Base-by-base conservation (phyloP, 2,113 vertebrate genomes). In the Polyodon spathula region DNA sequence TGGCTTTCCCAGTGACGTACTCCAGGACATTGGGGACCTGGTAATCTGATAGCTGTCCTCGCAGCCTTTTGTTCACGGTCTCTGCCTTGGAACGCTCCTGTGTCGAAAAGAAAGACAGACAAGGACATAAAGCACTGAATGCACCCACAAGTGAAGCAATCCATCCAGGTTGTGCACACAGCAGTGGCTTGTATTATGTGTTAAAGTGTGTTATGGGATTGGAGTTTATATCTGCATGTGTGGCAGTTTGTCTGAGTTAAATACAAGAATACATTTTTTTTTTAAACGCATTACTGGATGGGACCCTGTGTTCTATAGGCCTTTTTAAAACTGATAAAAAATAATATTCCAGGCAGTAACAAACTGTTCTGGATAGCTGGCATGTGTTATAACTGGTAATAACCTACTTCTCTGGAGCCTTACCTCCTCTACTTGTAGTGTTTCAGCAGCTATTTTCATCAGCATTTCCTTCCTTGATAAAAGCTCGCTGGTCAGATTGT, bases 41-140 rank as follows among this genome's bases (percentile, higher is more conserved):
- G 69, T 76, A 86, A 39, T 86, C 71, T 0, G 73, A 63, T 56
- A 90, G 70, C 64, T 80, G 81, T 46, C 62, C 77, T 59, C 62
- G 67, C 8, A 90, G 63, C 63, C 72, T 70, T 68, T 10, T 56
- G 59, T 88, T 89, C 56, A 73, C 0, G 4, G 37, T 8, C 61
- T 87, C 68, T 0, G 79, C 87, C 58, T 81, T 76, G 37, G 64
- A 70, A 51, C 72, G 54, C 65, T 89, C 84, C 90, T 92, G 63
- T 52, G 37, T n/a, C 46, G n/a, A 11, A 37, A 9, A 40, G 60
- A 38, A 55, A 37, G 17, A n/a, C 42, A 48, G 10, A 52, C 40
- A n/a, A 54, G 43, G 40, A 38, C 6, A 6, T 5, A 46, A 8
- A 16, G 12, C 15, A 50, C 27, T 40, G 5, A 10, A 15, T 50